phyloP scores from a whole-genome alignment of 2,888 invertebrate genomes.

The Mamestra brassicae region DNA sequence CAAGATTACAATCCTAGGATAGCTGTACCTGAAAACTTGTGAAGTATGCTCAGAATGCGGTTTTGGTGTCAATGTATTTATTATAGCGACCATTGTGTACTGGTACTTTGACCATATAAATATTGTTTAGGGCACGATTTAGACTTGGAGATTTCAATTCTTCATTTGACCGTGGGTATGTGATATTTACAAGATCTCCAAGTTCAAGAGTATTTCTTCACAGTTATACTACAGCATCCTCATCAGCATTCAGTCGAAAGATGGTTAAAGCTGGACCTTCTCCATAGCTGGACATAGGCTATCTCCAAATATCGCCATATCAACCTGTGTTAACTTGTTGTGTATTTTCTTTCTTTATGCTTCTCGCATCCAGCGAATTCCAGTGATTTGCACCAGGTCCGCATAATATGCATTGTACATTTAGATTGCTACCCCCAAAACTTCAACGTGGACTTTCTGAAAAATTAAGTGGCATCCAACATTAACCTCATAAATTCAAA shows the following conservation, averaged over 20 bases:
- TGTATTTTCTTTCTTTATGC: too few relatives aligned
- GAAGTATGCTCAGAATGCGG: constrained; percentile 51
- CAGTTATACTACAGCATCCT: neutral
- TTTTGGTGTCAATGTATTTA: constrained; percentile 42
- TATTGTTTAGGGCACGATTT: constrained; percentile 32
- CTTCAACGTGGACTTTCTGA: too few relatives aligned
- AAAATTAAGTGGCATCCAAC: too few relatives aligned
- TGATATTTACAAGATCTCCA: constrained; percentile 15
- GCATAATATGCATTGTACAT: too few relatives aligned
- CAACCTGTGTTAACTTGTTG: neutral
- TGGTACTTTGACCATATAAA: constrained; percentile 48
- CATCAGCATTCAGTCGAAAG: neutral
- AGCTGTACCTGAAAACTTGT: constrained; percentile 48
- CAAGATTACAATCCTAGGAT: constrained; percentile 56
- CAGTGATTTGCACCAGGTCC: neutral
- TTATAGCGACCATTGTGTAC: constrained; percentile 38
- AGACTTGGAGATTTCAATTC: constrained; percentile 32
- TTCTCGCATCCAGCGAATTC: neutral
- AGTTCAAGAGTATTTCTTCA: neutral
- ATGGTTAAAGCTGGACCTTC: neutral
- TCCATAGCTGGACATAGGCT: too few relatives aligned
- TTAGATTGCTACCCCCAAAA: neutral
- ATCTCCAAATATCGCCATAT: neutral
- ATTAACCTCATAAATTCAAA: neutral
- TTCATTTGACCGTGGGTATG: constrained; percentile 33